phyloP scores from a whole-genome alignment of 2,797 vertebrate genomes.

The Dromococcyx pavoninus region DNA sequence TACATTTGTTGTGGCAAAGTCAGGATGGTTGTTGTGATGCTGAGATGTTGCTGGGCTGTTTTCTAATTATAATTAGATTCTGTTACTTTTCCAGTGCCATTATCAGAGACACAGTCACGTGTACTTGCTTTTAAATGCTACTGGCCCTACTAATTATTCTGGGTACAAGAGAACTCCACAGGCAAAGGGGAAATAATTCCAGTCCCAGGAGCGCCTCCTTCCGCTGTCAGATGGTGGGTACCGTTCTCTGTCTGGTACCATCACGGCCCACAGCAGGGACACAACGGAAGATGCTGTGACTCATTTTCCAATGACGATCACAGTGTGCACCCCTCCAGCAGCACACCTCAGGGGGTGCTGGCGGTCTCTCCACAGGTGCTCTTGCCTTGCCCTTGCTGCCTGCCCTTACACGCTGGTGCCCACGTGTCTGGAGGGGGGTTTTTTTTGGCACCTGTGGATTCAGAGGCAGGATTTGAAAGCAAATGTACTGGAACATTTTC shows the following conservation, averaged over 20 bases:
- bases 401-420: neutral
- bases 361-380: neutral
- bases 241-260: neutral
- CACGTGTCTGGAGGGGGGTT: neutral
- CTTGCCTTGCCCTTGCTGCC: neutral
- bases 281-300: neutral
- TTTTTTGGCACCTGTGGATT: neutral
- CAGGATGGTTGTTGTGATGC: constrained; percentile 57
- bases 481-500: constrained; percentile 11
- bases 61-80: constrained; percentile 68
- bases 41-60: constrained; percentile 43
- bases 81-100: constrained; percentile 50
- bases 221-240: neutral
- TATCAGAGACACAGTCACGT: constrained; percentile 33
- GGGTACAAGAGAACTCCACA: neutral
- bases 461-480: neutral
- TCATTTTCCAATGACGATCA: neutral
- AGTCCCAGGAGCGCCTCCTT: constrained; percentile 35
- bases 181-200: neutral
- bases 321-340: neutral
- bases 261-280: neutral
- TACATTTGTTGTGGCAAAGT: constrained; percentile 66
- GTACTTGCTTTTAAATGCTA: constrained; percentile 26
- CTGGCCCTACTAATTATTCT: constrained; percentile 1
- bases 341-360: neutral